A percentile compares a stretch with the other conserved stretches of the same genome.
Evolutionary conservation across 2,888 invertebrate genomes (phyloP).

Genomic region (Apamea monoglypha): DNA sequence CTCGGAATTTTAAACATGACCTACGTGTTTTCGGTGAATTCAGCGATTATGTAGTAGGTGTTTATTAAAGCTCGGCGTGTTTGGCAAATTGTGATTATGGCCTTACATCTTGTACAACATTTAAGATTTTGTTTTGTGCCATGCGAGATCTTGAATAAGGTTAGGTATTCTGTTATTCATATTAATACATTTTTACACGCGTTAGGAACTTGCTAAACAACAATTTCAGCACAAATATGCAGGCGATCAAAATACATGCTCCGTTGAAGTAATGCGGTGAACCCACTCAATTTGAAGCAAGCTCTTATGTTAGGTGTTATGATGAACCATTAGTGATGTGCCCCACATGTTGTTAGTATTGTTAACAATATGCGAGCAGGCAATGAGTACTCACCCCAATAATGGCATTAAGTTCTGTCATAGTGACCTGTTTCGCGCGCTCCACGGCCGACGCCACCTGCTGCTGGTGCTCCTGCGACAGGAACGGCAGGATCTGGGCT

Average conservation of each 20-base stretch:
- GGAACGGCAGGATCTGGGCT: slow-evolving; percentile 97
- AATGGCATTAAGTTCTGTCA: slow-evolving; percentile 98
- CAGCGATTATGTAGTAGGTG: slow-evolving; percentile 31
- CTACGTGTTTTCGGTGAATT: slow-evolving; percentile 53
- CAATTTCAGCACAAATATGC: slow-evolving; percentile 27
- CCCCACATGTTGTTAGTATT: slow-evolving; percentile 59
- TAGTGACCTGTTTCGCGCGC: slow-evolving; percentile 98
- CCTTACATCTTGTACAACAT: slow-evolving; percentile 20
- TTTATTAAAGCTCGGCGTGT: slow-evolving; percentile 26
- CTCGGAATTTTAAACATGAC: slow-evolving; percentile 63
- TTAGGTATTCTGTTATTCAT: slow-evolving; percentile 10
- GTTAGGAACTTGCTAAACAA: slow-evolving; percentile 8
- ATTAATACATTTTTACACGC: background rate
- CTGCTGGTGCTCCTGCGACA: slow-evolving; percentile 97
- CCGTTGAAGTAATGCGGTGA: slow-evolving; percentile 28
- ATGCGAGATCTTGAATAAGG: background rate
- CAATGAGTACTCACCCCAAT: slow-evolving; percentile 94
- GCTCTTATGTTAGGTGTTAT: slow-evolving; percentile 48
- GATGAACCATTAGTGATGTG: slow-evolving; percentile 50
- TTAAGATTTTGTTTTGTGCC: slow-evolving; percentile 4
- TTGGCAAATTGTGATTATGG: slow-evolving; percentile 3
- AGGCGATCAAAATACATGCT: slow-evolving; percentile 46
- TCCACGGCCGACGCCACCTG: slow-evolving; percentile 98
- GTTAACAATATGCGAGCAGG: slow-evolving; percentile 63
- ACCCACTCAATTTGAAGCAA: slow-evolving; percentile 50